Base-by-base conservation (phyloP, 2,113 vertebrate genomes). In the Helogale parvula region DNA sequence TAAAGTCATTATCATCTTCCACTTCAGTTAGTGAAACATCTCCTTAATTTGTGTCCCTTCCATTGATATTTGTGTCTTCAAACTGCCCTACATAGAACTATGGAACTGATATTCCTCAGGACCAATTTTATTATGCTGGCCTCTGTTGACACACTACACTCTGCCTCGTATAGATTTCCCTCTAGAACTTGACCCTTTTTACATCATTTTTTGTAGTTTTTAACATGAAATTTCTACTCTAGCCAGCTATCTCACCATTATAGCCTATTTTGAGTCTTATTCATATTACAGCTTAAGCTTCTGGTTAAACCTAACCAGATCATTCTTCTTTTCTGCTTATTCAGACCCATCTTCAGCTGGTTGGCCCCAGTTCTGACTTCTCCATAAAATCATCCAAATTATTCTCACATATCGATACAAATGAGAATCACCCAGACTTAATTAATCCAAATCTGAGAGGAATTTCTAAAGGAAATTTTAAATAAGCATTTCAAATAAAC, bases 401-500 rank as follows among this genome's bases (percentile, higher is more conserved):
- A 81, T 76, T 93, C 13, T 68, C 66, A 92, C 71, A 82, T 82
- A 66, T 41, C 27, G 15, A 19, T 25, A 50, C 23, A 57, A 11
- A 21, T 35, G 27, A 80, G 25, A 35, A 66, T 80, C 33, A 16
- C 21, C 0, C 16, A 90, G 38, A 57, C 15, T 3, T 35, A 50
- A 66, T 65, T 11, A 41, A 45, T 74, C 23, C 14, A 38, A 86
- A 65, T 74, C 4, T 76, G 17, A 74, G 52, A 83, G 31, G 33
- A 86, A 41, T 27, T 38, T 88, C 21, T 33, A n/a, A 63, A 88
- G 38, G 50, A 95, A 54, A 0, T 35, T 77, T 95, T 96, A 89
- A 92, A 82, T 86, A 47, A 84, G 54, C 13, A 41, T 41, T 77
- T 95, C 94, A 89, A 92, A 86, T 87, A 50, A 85, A 47, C 16